Evolutionary conservation across 2,113 vertebrate genomes (phyloP), one percentile per base, ranked within the genome.

Genomic region (Tinamus guttatus): DNA sequence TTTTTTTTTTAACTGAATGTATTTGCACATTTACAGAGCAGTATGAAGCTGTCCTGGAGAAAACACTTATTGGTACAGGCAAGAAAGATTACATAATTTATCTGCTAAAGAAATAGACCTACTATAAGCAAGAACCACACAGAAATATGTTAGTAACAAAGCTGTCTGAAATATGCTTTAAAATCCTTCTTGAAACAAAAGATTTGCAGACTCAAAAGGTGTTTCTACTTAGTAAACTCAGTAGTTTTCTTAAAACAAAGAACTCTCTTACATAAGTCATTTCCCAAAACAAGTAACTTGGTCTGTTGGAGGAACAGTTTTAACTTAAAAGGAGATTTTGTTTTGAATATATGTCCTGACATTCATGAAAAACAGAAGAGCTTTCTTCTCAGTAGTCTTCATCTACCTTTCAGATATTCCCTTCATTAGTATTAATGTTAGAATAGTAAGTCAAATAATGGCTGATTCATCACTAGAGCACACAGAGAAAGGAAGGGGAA

Each of bases 291-390:
- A 64, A 13, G 18, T 34, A 87, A 51, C 34, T 40, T 69, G 40
- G 45, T 85, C 17, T 91, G 22, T 12, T 34, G 59, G 13, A 64
- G 58, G 9, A 62, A 47, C 41, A 60, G 8, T 9, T 7, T 32
- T 59, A 89, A 52, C 64, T 87, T 95, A 25, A 93, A 94, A 91
- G n/a, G 28, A 93, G 12, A 86, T 69, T 76, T 10, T 81, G 34
- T n/a, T 92, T 90, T 49, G 40, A 81, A 45, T 30, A 45, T 4
- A 4, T 25, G 14, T 52, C 38, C 49, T 84, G 68, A 86, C 47
- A 80, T 34, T 17, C 19, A 25, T 52, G 70, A 81, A 93, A 81
- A 90, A 22, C 16, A 76, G 62, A 75, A 3, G 1, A 75, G 18
- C 2, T 79, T 84, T 88, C 54, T 76, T 76, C 34, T 81, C 30